These are phyloP conservation scores for Blastomussa wellsi DNA, from an alignment of 92 coral and sea anemone species.

Conservation along the genomic window DNA sequence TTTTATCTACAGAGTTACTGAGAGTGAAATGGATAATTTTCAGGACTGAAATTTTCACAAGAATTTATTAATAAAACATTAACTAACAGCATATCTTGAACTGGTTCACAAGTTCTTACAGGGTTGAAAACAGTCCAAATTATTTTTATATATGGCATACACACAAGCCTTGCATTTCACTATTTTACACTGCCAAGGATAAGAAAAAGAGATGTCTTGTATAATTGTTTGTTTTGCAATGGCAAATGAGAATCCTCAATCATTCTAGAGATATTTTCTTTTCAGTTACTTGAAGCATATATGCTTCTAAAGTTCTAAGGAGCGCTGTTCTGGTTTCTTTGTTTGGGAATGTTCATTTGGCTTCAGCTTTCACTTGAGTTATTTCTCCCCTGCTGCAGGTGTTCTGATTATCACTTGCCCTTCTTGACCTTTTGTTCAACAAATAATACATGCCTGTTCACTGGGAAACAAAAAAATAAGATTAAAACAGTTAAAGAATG, in stretches of 20 bases:
- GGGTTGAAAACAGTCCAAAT: background rate
- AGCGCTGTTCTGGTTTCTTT: background rate
- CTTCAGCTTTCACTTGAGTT: background rate
- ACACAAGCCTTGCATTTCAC: background rate
- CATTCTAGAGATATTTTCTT: background rate
- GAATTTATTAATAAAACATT: background rate
- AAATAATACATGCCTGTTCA: slow-evolving; percentile 91
- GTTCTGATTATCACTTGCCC: slow-evolving; percentile 44
- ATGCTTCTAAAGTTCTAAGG: background rate
- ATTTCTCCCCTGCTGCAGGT: background rate
- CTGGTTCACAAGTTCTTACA: background rate
- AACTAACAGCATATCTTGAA: background rate
- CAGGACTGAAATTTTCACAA: background rate
- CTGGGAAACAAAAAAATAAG: slow-evolving; percentile 46
- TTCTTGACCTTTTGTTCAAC: slow-evolving; percentile 91
- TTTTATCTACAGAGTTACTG: no score
- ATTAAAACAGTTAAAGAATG: background rate
- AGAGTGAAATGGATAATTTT: background rate
- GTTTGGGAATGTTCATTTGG: background rate
- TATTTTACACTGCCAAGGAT: background rate
- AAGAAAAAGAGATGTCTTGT: background rate
- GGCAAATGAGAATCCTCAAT: background rate
- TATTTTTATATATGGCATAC: background rate
- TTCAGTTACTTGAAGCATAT: background rate
- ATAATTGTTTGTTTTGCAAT: background rate